phyloP scores from a whole-genome alignment of 2,113 vertebrate species.

The Galeopterus variegatus region DNA sequence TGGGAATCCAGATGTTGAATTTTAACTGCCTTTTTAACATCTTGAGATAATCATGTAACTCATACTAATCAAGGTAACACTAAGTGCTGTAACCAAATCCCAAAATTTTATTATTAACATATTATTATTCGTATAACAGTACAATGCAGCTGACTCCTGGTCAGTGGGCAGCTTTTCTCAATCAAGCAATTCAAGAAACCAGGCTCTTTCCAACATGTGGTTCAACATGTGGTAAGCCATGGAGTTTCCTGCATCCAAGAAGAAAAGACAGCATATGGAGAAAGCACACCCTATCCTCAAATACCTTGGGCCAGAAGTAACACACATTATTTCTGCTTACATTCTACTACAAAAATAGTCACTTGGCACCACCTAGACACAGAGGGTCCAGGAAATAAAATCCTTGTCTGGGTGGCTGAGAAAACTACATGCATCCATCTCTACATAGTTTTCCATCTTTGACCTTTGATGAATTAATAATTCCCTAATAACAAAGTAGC shows the following conservation, averaged over 20 bases:
- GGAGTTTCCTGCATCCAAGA: neutral
- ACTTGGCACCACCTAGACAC: neutral
- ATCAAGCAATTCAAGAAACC: neutral
- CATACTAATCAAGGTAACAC: too few relatives aligned
- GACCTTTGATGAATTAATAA: neutral
- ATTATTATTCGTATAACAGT: too few relatives aligned
- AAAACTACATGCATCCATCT: neutral
- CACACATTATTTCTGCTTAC: neutral
- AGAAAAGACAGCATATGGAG: neutral
- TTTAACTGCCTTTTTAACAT: too few relatives aligned
- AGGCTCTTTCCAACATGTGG: neutral
- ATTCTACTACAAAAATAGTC: neutral
- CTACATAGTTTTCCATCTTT: neutral
- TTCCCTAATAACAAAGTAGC: neutral
- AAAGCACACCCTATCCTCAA: neutral
- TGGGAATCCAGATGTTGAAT: too few relatives aligned
- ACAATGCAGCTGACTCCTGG: too few relatives aligned
- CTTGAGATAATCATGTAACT: too few relatives aligned
- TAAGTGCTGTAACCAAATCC: too few relatives aligned
- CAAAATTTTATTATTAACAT: too few relatives aligned
- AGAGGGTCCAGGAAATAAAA: neutral
- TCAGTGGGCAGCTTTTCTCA: neutral
- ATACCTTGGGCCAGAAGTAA: neutral
- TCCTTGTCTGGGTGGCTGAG: neutral
- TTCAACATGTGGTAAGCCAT: neutral